Evolutionary conservation across 2,113 vertebrate genomes (phyloP), one percentile per base, ranked within the genome.

Genomic region (Ursus arctos): DNA sequence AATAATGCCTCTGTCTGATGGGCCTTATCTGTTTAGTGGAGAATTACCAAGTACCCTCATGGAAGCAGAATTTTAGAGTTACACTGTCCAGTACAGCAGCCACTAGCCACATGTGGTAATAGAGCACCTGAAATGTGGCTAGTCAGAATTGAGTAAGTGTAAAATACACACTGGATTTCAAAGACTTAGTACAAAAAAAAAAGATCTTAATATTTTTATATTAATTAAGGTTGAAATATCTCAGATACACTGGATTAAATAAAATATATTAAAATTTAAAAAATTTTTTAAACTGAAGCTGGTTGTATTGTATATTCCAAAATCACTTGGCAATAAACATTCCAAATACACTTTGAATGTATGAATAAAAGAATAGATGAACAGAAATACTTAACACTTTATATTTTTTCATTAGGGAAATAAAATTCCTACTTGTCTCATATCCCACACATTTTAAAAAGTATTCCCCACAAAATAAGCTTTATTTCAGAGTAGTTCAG

Each of bases 141-240:
- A 83, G 49, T 89, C n/a, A 53, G 72, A 97, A 55, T 2, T 65
- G 94, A 88, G 69, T 87, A 79, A 59, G 8, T 81, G 6, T 85
- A 92, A 81, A 51, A 74, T 92, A 88, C 28, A 74, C 72, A 40
- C 12, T 86, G 67, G 47, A 90, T 89, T 96, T 95, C 72, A 95
- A 91, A 95, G 67, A 69, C 28, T 85, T 33, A 85, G 11, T 61
- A 21, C 61, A 19, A 40, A 59, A 86, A 87, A 61, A 4, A n/a
- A 69, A 59, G 71, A 69, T 55, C 18, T 33, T 28, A 71, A 8
- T 55, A 57, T 69, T 95, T 84, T 84, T 79, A 55, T 88, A 80
- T 88, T 93, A n/a, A 97, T 88, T 91, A n/a, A 97, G 18, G 7
- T 89, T 92, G 86, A 93, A 88, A 76, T 94, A 94, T 59, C 81